phyloP scores from a whole-genome alignment of 2,113 vertebrate genomes.

The Centrocercus urophasianus region DNA sequence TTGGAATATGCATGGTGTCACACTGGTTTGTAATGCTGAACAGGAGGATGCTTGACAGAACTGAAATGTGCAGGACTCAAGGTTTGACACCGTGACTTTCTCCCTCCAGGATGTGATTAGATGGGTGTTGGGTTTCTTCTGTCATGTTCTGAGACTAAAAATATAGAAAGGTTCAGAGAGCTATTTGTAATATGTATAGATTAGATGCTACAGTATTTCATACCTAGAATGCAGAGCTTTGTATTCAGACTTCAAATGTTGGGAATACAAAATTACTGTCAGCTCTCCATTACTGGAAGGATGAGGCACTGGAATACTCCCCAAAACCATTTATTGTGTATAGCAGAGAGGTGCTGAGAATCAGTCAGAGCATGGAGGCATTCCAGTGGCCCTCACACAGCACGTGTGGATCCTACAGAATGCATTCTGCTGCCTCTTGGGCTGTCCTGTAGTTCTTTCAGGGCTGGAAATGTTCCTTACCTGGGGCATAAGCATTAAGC shows the following conservation, averaged over 20 bases:
- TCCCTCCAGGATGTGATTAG: background rate
- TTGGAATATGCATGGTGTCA: background rate
- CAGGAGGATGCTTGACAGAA: background rate
- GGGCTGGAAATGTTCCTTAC: background rate
- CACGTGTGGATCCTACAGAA: background rate
- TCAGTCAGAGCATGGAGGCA: rapidly evolving
- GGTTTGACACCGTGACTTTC: background rate
- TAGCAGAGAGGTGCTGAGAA: background rate
- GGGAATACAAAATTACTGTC: background rate
- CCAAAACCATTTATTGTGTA: background rate
- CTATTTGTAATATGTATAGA: background rate
- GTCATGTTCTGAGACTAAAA: background rate
- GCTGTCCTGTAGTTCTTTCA: background rate
- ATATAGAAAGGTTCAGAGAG: background rate
- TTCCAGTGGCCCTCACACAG: background rate
- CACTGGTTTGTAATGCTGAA: background rate
- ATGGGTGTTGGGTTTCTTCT: background rate
- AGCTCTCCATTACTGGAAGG: background rate
- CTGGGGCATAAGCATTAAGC: background rate
- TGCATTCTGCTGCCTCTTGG: background rate
- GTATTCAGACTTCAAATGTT: background rate
- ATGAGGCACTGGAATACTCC: background rate
- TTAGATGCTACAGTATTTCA: background rate
- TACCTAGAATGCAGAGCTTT: background rate
- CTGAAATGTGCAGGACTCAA: background rate